Conservation (phyloP, 2,113 vertebrate genomes). For the Callipepla californica region DNA sequence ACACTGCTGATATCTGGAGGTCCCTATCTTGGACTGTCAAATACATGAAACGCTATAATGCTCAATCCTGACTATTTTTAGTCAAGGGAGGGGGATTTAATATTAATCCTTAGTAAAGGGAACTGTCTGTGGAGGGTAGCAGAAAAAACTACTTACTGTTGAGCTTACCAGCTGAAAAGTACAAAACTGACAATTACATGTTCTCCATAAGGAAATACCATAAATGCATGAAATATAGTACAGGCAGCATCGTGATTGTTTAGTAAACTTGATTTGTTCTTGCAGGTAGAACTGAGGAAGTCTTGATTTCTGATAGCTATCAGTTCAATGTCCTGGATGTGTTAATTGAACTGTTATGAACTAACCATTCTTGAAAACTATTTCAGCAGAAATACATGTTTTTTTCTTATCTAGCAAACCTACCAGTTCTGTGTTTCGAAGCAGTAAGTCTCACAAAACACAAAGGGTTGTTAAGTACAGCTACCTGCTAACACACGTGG, state of each 20-base stretch:
- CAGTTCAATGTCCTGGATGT: neutral
- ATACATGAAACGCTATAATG: neutral
- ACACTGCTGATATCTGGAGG: neutral
- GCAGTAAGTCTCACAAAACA: neutral
- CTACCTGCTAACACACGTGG: neutral
- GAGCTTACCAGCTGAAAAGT: neutral
- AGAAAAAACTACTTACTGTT: neutral
- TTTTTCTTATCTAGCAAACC: neutral
- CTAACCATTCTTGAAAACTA: neutral
- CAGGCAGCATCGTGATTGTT: neutral
- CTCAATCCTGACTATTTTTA: neutral
- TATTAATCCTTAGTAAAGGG: neutral
- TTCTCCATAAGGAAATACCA: neutral
- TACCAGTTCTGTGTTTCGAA: neutral
- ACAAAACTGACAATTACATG: neutral
- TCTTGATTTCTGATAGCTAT: neutral
- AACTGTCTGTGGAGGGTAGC: neutral
- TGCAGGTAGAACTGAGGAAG: neutral
- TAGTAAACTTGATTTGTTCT: neutral
- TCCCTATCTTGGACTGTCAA: neutral
- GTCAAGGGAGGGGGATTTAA: fast-evolving
- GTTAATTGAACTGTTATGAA: neutral
- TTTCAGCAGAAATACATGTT: neutral
- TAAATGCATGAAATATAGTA: neutral
- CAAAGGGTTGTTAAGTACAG: neutral